Conservation (phyloP, 1,140 invertebrate species). For the Babylonia areolata region DNA sequence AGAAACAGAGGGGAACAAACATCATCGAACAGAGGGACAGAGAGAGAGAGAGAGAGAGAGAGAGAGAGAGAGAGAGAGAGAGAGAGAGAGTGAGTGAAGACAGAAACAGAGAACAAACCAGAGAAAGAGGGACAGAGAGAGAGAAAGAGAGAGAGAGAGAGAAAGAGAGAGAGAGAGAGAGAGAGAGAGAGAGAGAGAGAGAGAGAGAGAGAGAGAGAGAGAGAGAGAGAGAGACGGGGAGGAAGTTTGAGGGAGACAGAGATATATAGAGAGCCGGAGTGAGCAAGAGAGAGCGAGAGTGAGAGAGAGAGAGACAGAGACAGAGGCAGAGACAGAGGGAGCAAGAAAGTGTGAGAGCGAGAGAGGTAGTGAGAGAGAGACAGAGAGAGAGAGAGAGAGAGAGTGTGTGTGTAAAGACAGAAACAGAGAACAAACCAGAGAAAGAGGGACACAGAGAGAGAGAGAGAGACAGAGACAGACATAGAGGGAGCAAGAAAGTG, state of each 20-base stretch:
- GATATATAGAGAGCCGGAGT: not conserved
- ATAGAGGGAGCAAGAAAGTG: too few relatives aligned
- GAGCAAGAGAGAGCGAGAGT: not conserved
- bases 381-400: too few relatives aligned
- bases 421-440: too few relatives aligned
- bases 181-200: not conserved
- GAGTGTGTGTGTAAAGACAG: too few relatives aligned
- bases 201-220: not conserved
- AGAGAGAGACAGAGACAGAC: too few relatives aligned
- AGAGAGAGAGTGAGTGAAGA: not conserved
- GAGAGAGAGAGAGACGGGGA: not conserved
- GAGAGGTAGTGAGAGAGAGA: too few relatives aligned
- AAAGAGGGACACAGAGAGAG: too few relatives aligned
- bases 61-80: not conserved
- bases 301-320: not conserved
- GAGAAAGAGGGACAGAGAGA: not conserved
- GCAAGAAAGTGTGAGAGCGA: too few relatives aligned
- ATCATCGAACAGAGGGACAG: not conserved
- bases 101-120: not conserved
- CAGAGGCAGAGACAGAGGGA: too few relatives aligned
- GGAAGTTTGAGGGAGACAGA: not conserved
- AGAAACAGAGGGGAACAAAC: too few relatives aligned
- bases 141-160: not conserved
- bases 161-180: not conserved
- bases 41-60: not conserved